Base-by-base conservation (phyloP, 1,140 invertebrate species). In the Drosophila busckii region DNA sequence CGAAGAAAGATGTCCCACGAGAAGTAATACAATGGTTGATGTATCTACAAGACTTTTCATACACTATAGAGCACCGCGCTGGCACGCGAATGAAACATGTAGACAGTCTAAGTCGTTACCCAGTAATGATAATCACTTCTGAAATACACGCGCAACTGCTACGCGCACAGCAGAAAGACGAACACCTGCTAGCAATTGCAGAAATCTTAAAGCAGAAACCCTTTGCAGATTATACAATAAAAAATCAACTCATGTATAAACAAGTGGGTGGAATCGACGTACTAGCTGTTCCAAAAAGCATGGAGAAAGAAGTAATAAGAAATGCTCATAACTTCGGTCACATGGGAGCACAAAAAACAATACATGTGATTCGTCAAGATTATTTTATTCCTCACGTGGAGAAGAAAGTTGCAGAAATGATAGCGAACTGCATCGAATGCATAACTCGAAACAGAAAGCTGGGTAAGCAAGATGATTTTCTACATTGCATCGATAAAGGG, bases 371-470 rank as follows among this genome's bases (percentile, higher is more conserved):
- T 6, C 12, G n/a, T 2, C 12, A 35, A 8, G 2, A 35, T 5
- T 35, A 16, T 13, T 35, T 4, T 2, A 35, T 35, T 10, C 32
- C 16, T 4, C 10, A 88, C 2, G 5, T 88, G 29, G 22, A 52
- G 23, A 42, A 59, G 1, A 88, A 87, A 35, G 69, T 88, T 2
- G 48, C 75, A n/a, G n/a, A n/a, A n/a, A n/a, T n/a, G n/a, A n/a
- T n/a, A n/a, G n/a, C n/a, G 45, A 83, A 69, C 23, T 88, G 88
- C 46, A 35, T 88, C 3, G 28, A 40, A n/a, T 88, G 87, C 31
- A 59, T 88, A 4, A 35, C n/a, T 4, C 13, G 15, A 2, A 16
- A 17, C n/a, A 29, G 9, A 9, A 29, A 29, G 26, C n/a, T 29
- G 26, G 26, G 26, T n/a, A 29, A 29, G 26, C 5, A 29, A 29